A percentile compares a stretch with the other conserved stretches of the same genome.
Conservation (phyloP, 2,797 vertebrate genomes). For the Chelon labrosus region DNA sequence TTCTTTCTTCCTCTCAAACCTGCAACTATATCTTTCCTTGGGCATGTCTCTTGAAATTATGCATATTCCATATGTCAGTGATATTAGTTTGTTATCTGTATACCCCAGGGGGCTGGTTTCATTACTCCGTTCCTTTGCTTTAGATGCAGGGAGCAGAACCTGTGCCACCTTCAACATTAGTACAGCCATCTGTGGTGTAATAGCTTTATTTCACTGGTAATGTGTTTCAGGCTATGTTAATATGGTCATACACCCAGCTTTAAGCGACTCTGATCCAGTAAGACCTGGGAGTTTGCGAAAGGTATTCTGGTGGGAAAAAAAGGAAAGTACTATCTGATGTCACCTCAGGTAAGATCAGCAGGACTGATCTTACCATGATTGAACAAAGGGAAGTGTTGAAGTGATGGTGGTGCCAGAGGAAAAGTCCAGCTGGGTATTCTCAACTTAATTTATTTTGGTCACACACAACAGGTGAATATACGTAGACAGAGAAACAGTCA, state of each 20-base stretch:
- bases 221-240: slow-evolving; percentile 31
- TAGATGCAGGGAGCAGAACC: slow-evolving; percentile 17
- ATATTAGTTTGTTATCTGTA: slow-evolving; percentile 13
- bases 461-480: too few relatives aligned
- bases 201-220: slow-evolving; percentile 28
- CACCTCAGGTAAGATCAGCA: background rate
- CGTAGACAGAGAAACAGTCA: too few relatives aligned
- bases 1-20: background rate
- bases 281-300: slow-evolving; percentile 8
- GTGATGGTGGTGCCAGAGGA: background rate
- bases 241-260: slow-evolving; percentile 14
- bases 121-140: slow-evolving; percentile 4
- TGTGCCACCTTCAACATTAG: slow-evolving; percentile 25
- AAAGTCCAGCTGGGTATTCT: too few relatives aligned
- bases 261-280: slow-evolving; percentile 12
- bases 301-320: background rate
- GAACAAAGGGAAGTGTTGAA: too few relatives aligned
- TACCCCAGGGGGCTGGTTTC: slow-evolving; percentile 29
- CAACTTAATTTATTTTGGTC: too few relatives aligned
- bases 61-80: slow-evolving; percentile 31
- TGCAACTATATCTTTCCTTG: background rate
- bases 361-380: too few relatives aligned
- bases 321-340: background rate
- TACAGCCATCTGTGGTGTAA: slow-evolving; percentile 30
- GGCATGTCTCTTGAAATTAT: slow-evolving; percentile 21